These are phyloP conservation scores for Leptinotarsa juncta DNA, from an alignment of 2,888 invertebrate species.

Conservation along the genomic window DNA sequence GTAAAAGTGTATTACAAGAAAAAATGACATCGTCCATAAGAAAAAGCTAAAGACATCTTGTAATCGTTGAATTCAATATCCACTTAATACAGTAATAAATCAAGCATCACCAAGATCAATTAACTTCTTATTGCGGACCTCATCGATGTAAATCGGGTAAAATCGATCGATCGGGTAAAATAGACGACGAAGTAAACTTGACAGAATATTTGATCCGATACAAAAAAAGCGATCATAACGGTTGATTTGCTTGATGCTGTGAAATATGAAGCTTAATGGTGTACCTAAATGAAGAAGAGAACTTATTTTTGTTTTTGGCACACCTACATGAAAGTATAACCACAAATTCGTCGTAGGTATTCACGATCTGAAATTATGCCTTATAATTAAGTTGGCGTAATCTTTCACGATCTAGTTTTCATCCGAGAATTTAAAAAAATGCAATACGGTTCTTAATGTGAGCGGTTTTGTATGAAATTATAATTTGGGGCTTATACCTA, in stretches of 20 bases:
- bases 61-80: no score
- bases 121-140: no score
- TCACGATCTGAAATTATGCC: conserved; percentile 7
- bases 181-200: background rate
- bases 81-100: no score
- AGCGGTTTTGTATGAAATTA: no score
- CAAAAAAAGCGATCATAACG: no score
- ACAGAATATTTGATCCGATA: background rate
- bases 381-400: conserved; percentile 8
- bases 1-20: no score
- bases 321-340: background rate
- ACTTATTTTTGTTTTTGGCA: no score
- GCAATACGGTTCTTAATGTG: background rate
- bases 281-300: conserved; percentile 9
- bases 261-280: conserved; percentile 3
- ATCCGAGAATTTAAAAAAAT: background rate
- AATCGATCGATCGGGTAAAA: background rate
- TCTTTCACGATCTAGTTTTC: conserved; percentile 6
- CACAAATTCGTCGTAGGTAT: background rate
- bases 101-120: no score
- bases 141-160: background rate
- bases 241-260: background rate
- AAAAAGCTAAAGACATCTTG: no score
- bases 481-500: no score
- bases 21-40: no score